Base-by-base conservation (phyloP, 1,140 invertebrate genomes). In the Condylostylus longicornis region DNA sequence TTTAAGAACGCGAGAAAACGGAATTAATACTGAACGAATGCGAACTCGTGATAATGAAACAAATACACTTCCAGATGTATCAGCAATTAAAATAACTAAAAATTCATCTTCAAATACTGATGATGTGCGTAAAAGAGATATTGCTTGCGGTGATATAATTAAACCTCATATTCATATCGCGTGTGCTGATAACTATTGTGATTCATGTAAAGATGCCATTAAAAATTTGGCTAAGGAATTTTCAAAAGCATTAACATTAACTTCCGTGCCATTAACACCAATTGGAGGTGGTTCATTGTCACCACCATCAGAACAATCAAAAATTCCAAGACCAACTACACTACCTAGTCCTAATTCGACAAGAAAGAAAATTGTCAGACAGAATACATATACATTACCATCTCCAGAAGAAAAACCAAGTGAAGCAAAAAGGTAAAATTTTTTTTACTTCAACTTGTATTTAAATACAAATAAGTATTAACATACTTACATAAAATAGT, bases 171-270 rank as follows among this genome's bases (percentile, higher is more conserved):
- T 68, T 23, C 60, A 59, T 0, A 66, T 68, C n/a, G 56, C 63
- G 3, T 65, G 66, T 40, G 60, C 65, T 32, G 67, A 71, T 23
- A 71, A 69, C 45, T 67, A 75, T 39, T 77, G 74, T 61, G 74
- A 77, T 48, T 74, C 74, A 43, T 77, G 74, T 50, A 73, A 73
- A 46, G 68, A 69, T 37, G 66, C 66, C 9, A 73, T 74, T 19
- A 69, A 68, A 23, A 61, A 56, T 25, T 53, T 70, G 40, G 67
- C 68, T 14, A 62, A 63, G 38, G 63, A 68, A 31, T 63, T 70
- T 43, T 58, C 63, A 4, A 58, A 53, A 42, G 34, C 42, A 5
- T 18, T n/a, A 8, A 3, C 15, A 18, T 8, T 6, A 19, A 40
- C 41, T 18, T 34, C 40, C 10, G 17, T 14, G 1, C 23, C 17